phyloP scores from a whole-genome alignment of 2,888 invertebrate species.

The Mechanitis messenoides region DNA sequence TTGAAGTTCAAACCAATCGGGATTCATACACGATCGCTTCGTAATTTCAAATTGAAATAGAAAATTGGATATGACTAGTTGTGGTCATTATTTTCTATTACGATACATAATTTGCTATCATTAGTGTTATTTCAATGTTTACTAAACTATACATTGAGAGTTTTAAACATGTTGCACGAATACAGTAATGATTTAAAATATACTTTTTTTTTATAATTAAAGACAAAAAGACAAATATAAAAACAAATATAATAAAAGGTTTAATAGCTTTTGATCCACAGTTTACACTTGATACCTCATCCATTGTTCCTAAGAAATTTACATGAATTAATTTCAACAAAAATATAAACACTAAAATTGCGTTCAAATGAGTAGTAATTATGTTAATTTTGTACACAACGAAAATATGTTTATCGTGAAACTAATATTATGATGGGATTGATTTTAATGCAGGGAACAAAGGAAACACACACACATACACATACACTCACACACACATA shows the following conservation, averaged over 20 bases:
- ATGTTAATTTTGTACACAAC: constrained; percentile 7
- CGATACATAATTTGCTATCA: constrained; percentile 36
- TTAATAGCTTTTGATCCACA: too few relatives aligned
- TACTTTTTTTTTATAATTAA: too few relatives aligned
- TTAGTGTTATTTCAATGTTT: constrained; percentile 32
- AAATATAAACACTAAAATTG: constrained; percentile 5
- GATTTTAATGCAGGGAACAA: constrained; percentile 14
- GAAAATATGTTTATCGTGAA: too few relatives aligned
- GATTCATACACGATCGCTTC: constrained; percentile 32
- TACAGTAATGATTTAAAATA: too few relatives aligned
- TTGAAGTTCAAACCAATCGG: constrained; percentile 28
- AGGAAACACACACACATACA: too few relatives aligned
- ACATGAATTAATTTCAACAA: constrained; percentile 17
- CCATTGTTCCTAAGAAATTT: constrained; percentile 12
- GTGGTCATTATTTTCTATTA: constrained; percentile 41
- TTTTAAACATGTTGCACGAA: too few relatives aligned
- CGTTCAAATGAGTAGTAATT: constrained; percentile 12
- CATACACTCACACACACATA: too few relatives aligned
- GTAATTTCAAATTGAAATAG: constrained; percentile 55
- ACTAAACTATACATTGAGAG: constrained; percentile 8
- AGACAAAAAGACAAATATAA: too few relatives aligned
- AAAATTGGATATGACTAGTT: constrained; percentile 47
- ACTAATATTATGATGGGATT: constrained; percentile 5
- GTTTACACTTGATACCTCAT: not conserved
- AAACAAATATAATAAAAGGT: too few relatives aligned